phyloP scores from a whole-genome alignment of 2,113 vertebrate species.

The Mustela lutreola region DNA sequence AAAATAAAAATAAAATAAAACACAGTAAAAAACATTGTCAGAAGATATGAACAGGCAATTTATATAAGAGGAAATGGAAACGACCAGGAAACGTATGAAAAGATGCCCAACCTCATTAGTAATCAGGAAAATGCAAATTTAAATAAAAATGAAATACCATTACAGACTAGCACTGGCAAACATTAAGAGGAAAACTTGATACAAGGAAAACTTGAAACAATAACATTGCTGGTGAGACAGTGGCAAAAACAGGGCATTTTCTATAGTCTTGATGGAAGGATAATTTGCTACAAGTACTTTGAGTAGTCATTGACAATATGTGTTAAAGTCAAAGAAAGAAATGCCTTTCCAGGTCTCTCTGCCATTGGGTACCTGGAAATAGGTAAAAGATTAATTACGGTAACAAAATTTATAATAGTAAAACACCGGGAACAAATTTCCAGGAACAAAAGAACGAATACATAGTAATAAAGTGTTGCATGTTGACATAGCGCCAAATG shows the following conservation, averaged over 20 bases:
- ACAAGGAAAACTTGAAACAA: not conserved
- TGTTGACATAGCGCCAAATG: not conserved
- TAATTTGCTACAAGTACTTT: not conserved
- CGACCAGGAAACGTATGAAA: not conserved
- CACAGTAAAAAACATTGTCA: constrained; percentile 29
- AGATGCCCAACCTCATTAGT: not conserved
- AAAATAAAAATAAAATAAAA: constrained; percentile 5
- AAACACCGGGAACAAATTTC: not conserved
- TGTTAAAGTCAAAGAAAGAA: not conserved
- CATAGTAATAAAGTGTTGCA: not conserved
- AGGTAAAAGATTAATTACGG: not conserved
- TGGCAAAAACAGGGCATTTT: not conserved
- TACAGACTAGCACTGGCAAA: not conserved
- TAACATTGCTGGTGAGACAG: not conserved
- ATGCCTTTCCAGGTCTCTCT: not conserved
- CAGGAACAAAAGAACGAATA: not conserved
- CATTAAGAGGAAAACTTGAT: not conserved
- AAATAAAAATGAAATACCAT: not conserved
- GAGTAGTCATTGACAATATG: not conserved
- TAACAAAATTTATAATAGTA: not conserved
- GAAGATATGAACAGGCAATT: not conserved
- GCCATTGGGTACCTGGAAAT: not conserved
- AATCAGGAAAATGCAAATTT: constrained; percentile 48
- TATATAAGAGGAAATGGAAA: constrained; percentile 17
- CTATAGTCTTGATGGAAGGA: not conserved